These are phyloP conservation scores for Pocillopora meandrina DNA, from an alignment of 92 coral and sea anemone genomes.

Conservation along the genomic window DNA sequence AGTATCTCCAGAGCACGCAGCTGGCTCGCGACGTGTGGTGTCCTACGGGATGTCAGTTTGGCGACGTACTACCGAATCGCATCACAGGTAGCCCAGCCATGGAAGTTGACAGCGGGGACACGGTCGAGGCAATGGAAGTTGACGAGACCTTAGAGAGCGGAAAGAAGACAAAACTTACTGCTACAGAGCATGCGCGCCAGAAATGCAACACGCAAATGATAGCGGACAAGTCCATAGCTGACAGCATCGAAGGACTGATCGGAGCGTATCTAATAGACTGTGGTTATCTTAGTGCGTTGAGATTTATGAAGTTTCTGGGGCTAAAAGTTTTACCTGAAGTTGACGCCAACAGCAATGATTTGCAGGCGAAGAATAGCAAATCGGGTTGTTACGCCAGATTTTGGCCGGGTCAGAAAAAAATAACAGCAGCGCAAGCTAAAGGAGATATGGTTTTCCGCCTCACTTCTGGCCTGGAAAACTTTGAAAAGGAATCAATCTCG, in stretches of 20 bases:
- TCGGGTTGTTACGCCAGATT: constrained; percentile 49
- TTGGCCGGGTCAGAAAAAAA: background rate
- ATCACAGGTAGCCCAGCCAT: background rate
- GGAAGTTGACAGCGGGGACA: constrained; percentile 1
- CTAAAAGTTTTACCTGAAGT: constrained; percentile 66
- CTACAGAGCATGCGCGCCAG: constrained; percentile 29
- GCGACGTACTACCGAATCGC: background rate
- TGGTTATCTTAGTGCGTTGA: constrained; percentile 87
- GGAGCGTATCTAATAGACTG: constrained; percentile 89
- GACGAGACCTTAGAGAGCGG: background rate
- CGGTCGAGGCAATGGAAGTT: constrained; percentile 25
- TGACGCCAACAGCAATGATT: background rate
- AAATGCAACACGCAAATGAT: constrained; percentile 66
- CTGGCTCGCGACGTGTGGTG: constrained; percentile 80
- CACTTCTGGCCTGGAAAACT: constrained; percentile 59
- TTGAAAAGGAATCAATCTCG: constrained; percentile 62
- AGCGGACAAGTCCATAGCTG: constrained; percentile 93
- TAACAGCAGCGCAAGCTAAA: background rate
- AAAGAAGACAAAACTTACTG: constrained; percentile 3
- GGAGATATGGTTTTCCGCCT: constrained; percentile 25
- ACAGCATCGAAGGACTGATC: constrained; percentile 91
- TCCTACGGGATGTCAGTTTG: constrained; percentile 59
- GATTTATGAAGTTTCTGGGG: constrained; percentile 82
- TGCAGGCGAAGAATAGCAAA: background rate
- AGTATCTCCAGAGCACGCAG: constrained; percentile 65